Percentiles rank a stretch among this genome's conserved stretches.
Conservation (phyloP, 2,797 vertebrate species). For the Sebastes oblongus region DNA sequence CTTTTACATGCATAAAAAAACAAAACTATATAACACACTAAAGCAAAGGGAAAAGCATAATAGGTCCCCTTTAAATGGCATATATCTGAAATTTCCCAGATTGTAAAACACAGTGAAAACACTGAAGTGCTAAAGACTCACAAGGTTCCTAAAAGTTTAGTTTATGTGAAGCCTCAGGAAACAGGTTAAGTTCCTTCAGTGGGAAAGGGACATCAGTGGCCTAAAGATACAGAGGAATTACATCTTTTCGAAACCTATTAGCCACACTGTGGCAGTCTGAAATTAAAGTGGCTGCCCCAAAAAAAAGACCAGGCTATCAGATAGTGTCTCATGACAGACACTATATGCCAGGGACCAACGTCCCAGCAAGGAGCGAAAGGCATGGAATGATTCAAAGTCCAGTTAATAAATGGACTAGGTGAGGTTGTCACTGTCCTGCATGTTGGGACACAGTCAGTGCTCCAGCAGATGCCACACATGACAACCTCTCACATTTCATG, state of each 20-base stretch:
- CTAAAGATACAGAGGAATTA: slow-evolving; percentile 67
- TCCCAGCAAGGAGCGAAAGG: slow-evolving; percentile 26
- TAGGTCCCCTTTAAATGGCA: not conserved
- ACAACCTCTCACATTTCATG: slow-evolving; percentile 75
- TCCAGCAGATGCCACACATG: slow-evolving; percentile 67
- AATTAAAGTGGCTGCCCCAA: slow-evolving; percentile 49
- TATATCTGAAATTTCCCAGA: not conserved
- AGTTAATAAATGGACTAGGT: slow-evolving; percentile 36
- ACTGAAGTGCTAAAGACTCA: not conserved
- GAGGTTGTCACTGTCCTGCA: slow-evolving; percentile 23
- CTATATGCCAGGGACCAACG: slow-evolving; percentile 20
- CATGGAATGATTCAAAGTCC: slow-evolving; percentile 37
- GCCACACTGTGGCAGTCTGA: slow-evolving; percentile 60
- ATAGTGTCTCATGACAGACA: slow-evolving; percentile 55
- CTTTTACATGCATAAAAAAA: too few species aligned
- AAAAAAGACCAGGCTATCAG: not conserved
- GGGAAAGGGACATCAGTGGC: slow-evolving; percentile 31
- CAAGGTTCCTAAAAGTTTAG: not conserved
- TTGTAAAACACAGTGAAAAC: slow-evolving; percentile 1
- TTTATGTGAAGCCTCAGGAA: slow-evolving; percentile 9
- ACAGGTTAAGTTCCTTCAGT: slow-evolving; percentile 24
- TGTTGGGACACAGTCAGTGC: slow-evolving; percentile 50
- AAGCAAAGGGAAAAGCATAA: too few species aligned
- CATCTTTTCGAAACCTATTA: slow-evolving; percentile 72
- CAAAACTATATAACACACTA: too few species aligned